These are phyloP conservation scores for Megalopta genalis DNA, from an alignment of 1,140 invertebrate genomes.

Conservation along the genomic window DNA sequence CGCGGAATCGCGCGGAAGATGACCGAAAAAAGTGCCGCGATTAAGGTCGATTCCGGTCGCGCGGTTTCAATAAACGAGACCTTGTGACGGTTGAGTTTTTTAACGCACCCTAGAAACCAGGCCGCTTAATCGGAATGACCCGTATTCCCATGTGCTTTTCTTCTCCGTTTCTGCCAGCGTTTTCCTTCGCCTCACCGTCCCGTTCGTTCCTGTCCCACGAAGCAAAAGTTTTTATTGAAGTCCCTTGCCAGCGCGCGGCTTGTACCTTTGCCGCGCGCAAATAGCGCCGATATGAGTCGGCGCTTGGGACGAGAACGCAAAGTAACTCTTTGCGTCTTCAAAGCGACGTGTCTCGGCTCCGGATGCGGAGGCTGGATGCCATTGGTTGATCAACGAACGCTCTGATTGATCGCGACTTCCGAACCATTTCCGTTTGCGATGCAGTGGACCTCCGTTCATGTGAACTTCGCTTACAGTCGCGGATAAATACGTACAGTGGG, in stretches of 20 bases:
- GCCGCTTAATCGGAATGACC: conserved; percentile 30
- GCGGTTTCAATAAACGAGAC: conserved; percentile 35
- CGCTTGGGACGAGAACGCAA: conserved; percentile 13
- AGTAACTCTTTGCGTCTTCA: conserved; percentile 25
- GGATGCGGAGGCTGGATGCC: neutral
- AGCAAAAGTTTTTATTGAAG: conserved; percentile 25
- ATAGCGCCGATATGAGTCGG: conserved; percentile 30
- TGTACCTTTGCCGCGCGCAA: neutral
- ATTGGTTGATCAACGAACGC: neutral
- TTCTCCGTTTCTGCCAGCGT: neutral
- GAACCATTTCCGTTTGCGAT: too few relatives aligned
- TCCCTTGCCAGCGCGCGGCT: conserved; percentile 1
- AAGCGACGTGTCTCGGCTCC: neutral
- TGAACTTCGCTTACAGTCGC: too few relatives aligned
- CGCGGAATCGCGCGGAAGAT: conserved; percentile 32
- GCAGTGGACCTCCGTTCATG: too few relatives aligned
- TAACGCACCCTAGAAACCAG: conserved; percentile 35
- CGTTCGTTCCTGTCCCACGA: neutral
- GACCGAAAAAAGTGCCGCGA: conserved; percentile 23
- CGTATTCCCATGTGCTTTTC: conserved; percentile 19
- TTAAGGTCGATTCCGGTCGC: conserved; percentile 43
- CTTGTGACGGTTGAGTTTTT: conserved; percentile 15
- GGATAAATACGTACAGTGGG: too few relatives aligned
- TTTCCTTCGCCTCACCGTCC: neutral
- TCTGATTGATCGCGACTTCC: conserved; percentile 2